Evolutionary conservation across 2,113 vertebrate species (phyloP), one percentile per base, ranked within the genome.

Genomic region (Plectropomus leopardus): DNA sequence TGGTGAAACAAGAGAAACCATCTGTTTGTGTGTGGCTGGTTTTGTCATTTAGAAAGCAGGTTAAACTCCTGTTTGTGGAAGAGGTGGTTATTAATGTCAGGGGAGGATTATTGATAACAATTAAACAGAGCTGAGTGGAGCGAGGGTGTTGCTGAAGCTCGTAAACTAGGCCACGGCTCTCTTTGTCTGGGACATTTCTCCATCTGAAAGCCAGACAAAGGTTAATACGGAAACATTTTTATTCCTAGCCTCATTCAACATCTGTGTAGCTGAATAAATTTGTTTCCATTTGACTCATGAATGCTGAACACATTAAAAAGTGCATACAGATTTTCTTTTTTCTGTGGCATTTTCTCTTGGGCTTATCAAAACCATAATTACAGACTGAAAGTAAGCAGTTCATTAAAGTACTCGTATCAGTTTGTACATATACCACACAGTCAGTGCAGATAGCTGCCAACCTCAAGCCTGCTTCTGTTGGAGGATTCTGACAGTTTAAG

Each of bases 41-140:
- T 82, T 60, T 45, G 4, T 57, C 55, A 59, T 30, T 55, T 67
- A 14, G 26, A 81, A 84, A 71, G 57, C 28, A 60, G 51, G 64
- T 57, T 69, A 17, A 58, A 83, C 34, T 76, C 21, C 28, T 78
- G 26, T 42, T 42, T 23, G 53, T 60, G 4, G 48, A 71, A 24
- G 57, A 40, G 17, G 53, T 63, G 26, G 42, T 78, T 28, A 77
- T 79, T 63, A 68, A 61, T 74, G 55, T 70, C 73, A 68, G 9
- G 6, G 7, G 32, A 66, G 60, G 76, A 86, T 83, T 76, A 85
- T 71, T 75, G n/a, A 36, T 57, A 34, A 58, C 30, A 54, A 36
- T 23, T 7, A n/a, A 26, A 57, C 30, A 30, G 42, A 60, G 60
- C 51, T 32, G 65, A 63, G 30, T 36, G 15, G n/a, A 50, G 47